A percentile compares a stretch with the other conserved stretches of the same genome.
These are phyloP conservation scores for Pedionomus torquatus DNA, from an alignment of 2,113 vertebrate species.

Conservation along the genomic window DNA sequence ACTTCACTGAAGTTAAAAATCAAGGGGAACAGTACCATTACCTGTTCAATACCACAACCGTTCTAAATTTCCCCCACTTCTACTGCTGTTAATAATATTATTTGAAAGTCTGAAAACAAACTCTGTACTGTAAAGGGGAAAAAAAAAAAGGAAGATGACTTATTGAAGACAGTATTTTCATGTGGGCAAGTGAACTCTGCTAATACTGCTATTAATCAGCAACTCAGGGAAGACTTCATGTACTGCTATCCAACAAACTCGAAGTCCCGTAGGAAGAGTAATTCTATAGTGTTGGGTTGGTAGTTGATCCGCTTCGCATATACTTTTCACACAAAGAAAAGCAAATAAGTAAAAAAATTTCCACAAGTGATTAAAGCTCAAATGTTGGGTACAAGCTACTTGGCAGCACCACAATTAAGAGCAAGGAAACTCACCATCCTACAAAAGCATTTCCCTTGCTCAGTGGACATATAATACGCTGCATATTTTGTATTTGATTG, in stretches of 20 bases:
- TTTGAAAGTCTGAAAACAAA: neutral
- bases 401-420: neutral
- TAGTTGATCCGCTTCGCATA: neutral
- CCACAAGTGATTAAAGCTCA: neutral
- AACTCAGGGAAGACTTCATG: neutral
- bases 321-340: neutral
- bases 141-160: neutral
- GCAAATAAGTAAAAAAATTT: neutral
- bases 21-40: neutral
- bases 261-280: neutral
- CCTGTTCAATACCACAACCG: neutral
- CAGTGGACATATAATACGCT: neutral
- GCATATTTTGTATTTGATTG: neutral
- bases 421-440: neutral
- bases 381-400: neutral
- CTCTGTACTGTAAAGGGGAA: neutral
- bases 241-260: neutral
- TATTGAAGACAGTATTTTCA: neutral
- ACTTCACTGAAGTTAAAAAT: neutral
- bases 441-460: neutral
- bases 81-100: neutral
- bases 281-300: neutral
- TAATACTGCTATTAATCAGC: neutral
- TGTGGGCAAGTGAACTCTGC: neutral
- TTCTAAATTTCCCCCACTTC: neutral